phyloP scores from a whole-genome alignment of 37 sponge, comb jelly and placozoan species.

The Crambe crambe region DNA sequence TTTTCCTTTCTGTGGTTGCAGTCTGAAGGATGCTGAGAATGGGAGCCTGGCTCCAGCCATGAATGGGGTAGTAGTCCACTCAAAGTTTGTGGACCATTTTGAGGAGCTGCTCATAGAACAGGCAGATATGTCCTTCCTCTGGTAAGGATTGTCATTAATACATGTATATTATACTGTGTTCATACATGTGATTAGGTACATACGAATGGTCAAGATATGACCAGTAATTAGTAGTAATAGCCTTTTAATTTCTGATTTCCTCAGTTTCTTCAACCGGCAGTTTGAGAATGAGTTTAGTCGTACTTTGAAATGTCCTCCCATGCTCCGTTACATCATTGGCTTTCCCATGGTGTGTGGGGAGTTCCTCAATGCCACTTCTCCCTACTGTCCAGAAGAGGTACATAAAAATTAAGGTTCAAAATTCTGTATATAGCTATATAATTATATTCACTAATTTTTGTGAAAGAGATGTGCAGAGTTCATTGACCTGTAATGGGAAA shows the following conservation, averaged over 20 bases:
- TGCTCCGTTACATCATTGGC: slow-evolving; percentile 62
- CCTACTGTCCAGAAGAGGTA: slow-evolving; percentile 91
- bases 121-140: slow-evolving; percentile 81
- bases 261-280: slow-evolving; percentile 59
- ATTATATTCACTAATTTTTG: too few species aligned
- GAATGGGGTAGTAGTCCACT: slow-evolving; percentile 86
- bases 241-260: too few species aligned
- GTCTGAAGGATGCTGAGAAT: slow-evolving; percentile 70
- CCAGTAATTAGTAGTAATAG: not conserved
- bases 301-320: slow-evolving; percentile 35
- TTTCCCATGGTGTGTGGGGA: slow-evolving; percentile 79
- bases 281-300: slow-evolving; percentile 68
- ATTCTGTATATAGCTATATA: too few species aligned
- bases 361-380: slow-evolving; percentile 75
- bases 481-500: too few species aligned
- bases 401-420: too few species aligned
- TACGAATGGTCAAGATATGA: not conserved
- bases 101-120: slow-evolving; percentile 67
- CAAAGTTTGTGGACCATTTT: slow-evolving; percentile 79
- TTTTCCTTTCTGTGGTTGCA: too few species aligned
- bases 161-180: not conserved
- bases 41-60: slow-evolving; percentile 73
- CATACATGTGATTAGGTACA: not conserved
- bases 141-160: slow-evolving; percentile 27
- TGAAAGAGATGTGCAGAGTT: too few species aligned